Evolutionary conservation across 1,140 invertebrate species (phyloP), one percentile per base, ranked within the genome.

Genomic region (Halesus radiatus): DNA sequence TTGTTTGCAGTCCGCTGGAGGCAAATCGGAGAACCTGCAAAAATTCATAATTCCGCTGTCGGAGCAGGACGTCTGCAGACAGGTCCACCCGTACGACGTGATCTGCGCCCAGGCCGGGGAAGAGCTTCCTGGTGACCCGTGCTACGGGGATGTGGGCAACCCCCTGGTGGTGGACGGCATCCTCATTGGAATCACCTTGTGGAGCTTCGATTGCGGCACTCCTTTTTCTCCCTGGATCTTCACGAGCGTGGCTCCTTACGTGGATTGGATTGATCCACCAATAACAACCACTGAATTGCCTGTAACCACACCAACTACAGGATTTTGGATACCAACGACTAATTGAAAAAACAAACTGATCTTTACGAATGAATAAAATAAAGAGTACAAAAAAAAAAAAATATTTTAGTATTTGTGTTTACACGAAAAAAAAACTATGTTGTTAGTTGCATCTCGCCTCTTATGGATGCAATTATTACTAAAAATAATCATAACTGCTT

Each of bases 151-250:
- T 78, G 88, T 87, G 0, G 90, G 90, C 37, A 88, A 89, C 7
- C 89, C 89, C 1, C n/a, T 90, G 7, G 68, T 74, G 18, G 52
- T 72, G 2, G 50, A 81, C 26, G 76, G 72, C 10, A 22, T 54
- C 7, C 84, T 90, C n/a, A 76, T 85, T 52, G 90, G 90, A 18
- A 83, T 91, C n/a, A 88, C 90, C 7, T 90, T 89, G 1, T 91
- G 90, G 85, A 90, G 89, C 13, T 22, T 37, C 5, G 85, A 85
- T 20, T 93, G 92, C 83, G 91, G 86, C 6, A 75, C 85, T 29
- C 84, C 88, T 3, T 85, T 84, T 5, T 86, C 85, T 79, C 91
- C 91, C 5, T 91, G 91, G 37, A 89, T 92, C 45, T 92, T 91
- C 84, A 88, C 90, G 0, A 85, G 88, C 53, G 87, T 92, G 4